phyloP scores from a whole-genome alignment of 2,888 invertebrate genomes.

The Drosophila anceps region DNA sequence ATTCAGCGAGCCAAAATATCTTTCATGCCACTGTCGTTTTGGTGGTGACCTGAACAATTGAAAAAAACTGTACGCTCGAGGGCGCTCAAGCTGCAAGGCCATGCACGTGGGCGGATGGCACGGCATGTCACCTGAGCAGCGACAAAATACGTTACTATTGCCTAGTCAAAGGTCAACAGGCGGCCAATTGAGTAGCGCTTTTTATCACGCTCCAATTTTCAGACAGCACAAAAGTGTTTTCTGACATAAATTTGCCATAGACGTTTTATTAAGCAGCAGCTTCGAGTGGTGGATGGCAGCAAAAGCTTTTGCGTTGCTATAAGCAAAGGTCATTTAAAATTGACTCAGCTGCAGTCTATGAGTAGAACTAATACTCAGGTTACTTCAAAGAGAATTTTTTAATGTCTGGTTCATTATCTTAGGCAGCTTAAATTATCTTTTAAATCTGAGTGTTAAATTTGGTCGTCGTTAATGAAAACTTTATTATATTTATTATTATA shows the following conservation, averaged over 20 bases:
- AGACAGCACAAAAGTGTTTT: constrained; percentile 27
- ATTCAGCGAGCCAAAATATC: constrained; percentile 33
- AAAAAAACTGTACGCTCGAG: constrained; percentile 5
- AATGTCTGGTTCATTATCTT: too few species aligned
- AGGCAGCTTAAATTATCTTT: too few species aligned
- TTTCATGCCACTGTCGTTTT: constrained; percentile 35
- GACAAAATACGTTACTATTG: constrained; percentile 21
- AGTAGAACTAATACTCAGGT: neutral
- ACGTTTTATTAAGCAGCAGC: neutral
- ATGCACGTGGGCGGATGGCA: neutral
- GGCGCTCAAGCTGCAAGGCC: neutral
- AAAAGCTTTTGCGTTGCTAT: neutral
- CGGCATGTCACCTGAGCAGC: constrained; percentile 15
- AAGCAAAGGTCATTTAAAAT: neutral
- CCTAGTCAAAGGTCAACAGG: constrained; percentile 52
- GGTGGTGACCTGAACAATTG: constrained; percentile 41
- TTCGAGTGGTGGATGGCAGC: too few species aligned
- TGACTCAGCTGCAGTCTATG: neutral
- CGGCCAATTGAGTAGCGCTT: constrained; percentile 44
- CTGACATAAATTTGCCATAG: constrained; percentile 16
- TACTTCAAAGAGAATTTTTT: neutral
- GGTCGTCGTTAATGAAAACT: too few species aligned
- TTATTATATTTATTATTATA: too few species aligned
- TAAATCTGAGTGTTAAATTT: too few species aligned
- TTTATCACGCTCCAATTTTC: constrained; percentile 32